phyloP scores from a whole-genome alignment of 1,140 invertebrate species.

The Aphelenchoides avenae region DNA sequence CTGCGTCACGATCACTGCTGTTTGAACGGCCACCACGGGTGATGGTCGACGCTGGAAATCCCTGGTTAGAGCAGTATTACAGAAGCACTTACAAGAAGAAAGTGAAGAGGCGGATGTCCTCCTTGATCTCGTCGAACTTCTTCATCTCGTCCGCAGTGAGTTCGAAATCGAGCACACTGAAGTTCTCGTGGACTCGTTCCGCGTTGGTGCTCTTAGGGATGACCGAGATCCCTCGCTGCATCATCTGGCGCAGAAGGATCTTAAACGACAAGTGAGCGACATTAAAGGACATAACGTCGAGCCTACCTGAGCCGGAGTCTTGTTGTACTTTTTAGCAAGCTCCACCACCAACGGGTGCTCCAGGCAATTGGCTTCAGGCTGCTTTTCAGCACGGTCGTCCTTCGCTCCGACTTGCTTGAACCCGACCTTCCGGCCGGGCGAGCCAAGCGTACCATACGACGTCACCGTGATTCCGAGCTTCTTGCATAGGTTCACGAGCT shows the following conservation, averaged over 20 bases:
- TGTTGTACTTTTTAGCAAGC: conserved; percentile 35
- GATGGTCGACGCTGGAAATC: conserved; percentile 28
- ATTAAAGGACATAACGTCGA: not conserved
- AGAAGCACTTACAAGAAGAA: conserved; percentile 26
- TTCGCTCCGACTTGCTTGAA: not conserved
- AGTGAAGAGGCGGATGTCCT: conserved; percentile 14
- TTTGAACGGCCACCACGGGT: conserved; percentile 28
- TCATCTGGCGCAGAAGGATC: conserved; percentile 59
- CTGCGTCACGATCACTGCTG: no score
- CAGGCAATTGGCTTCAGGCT: conserved; percentile 23
- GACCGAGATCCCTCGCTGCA: conserved; percentile 53
- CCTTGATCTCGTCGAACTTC: conserved; percentile 23
- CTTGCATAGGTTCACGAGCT: conserved; percentile 48
- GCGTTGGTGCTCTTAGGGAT: conserved; percentile 61
- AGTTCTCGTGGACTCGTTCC: conserved; percentile 58
- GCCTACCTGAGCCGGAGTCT: conserved; percentile 35
- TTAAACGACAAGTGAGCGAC: conserved; percentile 61
- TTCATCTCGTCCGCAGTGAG: conserved; percentile 38
- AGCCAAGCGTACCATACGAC: conserved; percentile 60
- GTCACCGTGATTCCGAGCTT: conserved; percentile 54
- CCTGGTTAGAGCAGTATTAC: conserved; percentile 12
- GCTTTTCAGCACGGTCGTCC: no score
- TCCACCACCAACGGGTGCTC: conserved; percentile 22
- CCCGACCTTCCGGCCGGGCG: conserved; percentile 45
- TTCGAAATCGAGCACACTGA: conserved; percentile 44